These are phyloP conservation scores for Drosophila murphyi DNA, from an alignment of 1,140 invertebrate genomes.

Conservation along the genomic window DNA sequence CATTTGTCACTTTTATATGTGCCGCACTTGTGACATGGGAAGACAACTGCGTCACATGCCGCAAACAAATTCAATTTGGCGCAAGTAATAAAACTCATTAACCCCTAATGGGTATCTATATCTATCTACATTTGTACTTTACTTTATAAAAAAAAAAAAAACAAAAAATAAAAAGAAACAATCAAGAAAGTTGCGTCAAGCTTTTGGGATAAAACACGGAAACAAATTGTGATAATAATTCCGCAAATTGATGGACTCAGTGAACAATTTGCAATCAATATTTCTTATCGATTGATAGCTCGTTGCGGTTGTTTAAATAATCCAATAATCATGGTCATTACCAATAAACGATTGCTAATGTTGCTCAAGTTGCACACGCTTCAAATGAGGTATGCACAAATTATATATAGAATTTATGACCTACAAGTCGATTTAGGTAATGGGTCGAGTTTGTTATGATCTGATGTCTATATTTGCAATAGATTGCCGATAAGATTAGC, in stretches of 20 bases:
- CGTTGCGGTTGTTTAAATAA: slow-evolving; percentile 13
- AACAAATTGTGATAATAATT: not conserved
- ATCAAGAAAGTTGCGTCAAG: slow-evolving; percentile 15
- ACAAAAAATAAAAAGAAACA: slow-evolving; percentile 16
- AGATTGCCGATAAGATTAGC: slow-evolving; percentile 57
- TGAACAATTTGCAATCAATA: slow-evolving; percentile 25
- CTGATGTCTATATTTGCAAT: slow-evolving; percentile 40
- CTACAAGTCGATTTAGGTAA: not conserved
- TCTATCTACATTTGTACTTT: not conserved
- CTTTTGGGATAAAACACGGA: not conserved
- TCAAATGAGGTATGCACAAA: slow-evolving; percentile 13
- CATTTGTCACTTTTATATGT: slow-evolving; percentile 28
- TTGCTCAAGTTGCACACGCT: not conserved
- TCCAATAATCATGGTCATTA: not conserved
- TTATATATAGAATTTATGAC: slow-evolving; percentile 32
- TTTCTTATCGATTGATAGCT: slow-evolving; percentile 19
- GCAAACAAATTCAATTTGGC: slow-evolving; percentile 9
- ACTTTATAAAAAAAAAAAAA: slow-evolving; percentile 30
- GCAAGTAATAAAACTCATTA: slow-evolving; percentile 27
- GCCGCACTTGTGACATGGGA: slow-evolving; percentile 7
- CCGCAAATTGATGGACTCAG: slow-evolving; percentile 11
- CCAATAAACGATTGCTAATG: slow-evolving; percentile 15
- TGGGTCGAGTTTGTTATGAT: slow-evolving; percentile 23
- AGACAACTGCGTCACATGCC: slow-evolving; percentile 25
- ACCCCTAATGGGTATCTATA: slow-evolving; percentile 17